phyloP scores from a whole-genome alignment of 2,797 vertebrate genomes.

The Martes flavigula region DNA sequence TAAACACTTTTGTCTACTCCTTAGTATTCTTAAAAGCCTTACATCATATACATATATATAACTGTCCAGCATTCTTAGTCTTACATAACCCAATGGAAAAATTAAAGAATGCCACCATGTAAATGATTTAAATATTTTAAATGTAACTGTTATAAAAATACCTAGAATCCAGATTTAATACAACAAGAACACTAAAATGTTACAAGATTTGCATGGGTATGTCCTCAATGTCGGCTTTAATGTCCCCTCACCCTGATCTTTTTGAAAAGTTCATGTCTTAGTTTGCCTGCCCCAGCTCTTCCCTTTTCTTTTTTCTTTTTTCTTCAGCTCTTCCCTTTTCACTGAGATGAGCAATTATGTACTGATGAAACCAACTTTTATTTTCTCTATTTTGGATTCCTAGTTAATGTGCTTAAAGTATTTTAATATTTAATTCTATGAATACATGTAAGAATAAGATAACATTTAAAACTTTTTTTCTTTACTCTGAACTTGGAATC shows the following conservation, averaged over 20 bases:
- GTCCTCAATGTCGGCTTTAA: neutral
- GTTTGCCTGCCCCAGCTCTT: neutral
- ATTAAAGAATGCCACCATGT: constrained; percentile 31
- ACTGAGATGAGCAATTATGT: neutral
- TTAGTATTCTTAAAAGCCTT: constrained; percentile 32
- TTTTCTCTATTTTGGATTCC: constrained; percentile 2
- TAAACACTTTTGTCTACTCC: neutral
- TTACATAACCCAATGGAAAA: constrained; percentile 39
- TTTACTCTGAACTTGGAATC: constrained; percentile 18
- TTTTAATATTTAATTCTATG: constrained; percentile 19
- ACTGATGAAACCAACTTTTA: neutral
- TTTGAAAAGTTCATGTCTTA: neutral
- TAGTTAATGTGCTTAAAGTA: neutral
- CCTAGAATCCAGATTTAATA: neutral
- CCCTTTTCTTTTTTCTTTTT: neutral
- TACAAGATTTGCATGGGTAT: neutral
- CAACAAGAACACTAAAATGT: constrained; percentile 10
- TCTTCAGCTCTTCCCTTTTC: neutral
- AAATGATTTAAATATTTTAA: neutral
- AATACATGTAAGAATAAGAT: neutral
- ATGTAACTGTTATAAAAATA: neutral
- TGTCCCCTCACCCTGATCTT: neutral
- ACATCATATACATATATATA: neutral
- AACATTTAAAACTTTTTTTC: neutral
- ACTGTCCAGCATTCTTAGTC: constrained; percentile 14